phyloP scores from a whole-genome alignment of 2,888 invertebrate species.

The Erebia ligea region DNA sequence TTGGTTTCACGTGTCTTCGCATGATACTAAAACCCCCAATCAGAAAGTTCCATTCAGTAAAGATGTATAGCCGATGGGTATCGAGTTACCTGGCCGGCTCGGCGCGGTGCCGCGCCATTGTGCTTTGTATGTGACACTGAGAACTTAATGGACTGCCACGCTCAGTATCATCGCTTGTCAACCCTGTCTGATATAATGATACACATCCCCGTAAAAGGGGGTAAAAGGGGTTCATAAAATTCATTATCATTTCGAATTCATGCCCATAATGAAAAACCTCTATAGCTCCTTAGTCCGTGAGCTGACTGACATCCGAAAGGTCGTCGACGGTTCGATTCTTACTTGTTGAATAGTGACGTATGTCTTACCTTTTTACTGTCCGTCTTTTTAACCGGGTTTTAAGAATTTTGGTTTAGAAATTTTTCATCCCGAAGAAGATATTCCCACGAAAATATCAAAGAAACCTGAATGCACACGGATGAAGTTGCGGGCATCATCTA shows the following conservation, averaged over 20 bases:
- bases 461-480: no score
- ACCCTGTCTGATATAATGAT: conserved; percentile 37
- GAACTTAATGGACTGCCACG: conserved; percentile 74
- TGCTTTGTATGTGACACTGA: conserved; percentile 70
- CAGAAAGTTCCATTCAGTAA: conserved; percentile 19
- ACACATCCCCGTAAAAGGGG: conserved; percentile 1
- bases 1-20: background rate
- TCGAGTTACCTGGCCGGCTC: conserved; percentile 61
- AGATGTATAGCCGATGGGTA: conserved; percentile 48
- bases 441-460: no score
- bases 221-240: background rate
- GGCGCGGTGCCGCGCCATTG: conserved; percentile 59
- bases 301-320: no score
- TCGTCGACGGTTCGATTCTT: no score
- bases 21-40: conserved; percentile 5
- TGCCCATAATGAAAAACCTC: background rate
- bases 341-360: no score
- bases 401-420: no score
- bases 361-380: no score
- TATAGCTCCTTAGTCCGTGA: no score
- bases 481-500: no score
- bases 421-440: no score
- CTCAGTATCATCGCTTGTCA: conserved; percentile 49
- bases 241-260: background rate
- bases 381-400: no score